A percentile compares a stretch with the other conserved stretches of the same genome.
Conservation (phyloP, 2,113 vertebrate genomes). For the Castor canadensis region DNA sequence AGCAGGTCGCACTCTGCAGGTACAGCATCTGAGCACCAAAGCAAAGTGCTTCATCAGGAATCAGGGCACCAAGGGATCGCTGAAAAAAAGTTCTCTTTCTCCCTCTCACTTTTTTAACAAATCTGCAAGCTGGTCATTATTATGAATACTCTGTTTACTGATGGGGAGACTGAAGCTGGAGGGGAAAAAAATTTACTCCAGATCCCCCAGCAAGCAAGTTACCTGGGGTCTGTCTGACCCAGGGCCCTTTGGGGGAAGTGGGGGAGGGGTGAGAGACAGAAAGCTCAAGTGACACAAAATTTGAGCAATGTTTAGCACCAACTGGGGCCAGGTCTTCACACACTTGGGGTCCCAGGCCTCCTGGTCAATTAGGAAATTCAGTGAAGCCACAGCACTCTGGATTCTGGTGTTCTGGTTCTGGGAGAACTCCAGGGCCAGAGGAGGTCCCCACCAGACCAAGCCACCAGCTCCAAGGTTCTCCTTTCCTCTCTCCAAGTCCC, state of each 20-base stretch:
- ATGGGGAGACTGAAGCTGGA: neutral
- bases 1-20: neutral
- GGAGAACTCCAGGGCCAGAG: neutral
- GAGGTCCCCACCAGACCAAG: neutral
- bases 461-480: neutral
- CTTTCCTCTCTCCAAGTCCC: neutral
- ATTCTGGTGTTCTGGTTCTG: neutral
- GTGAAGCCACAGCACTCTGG: too few species aligned
- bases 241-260: neutral
- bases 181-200: too few species aligned
- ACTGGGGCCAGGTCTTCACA: neutral
- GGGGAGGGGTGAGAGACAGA: neutral
- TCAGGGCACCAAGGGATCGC: too few species aligned
- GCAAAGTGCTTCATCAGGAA: neutral
- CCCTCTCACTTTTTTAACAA: neutral
- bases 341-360: too few species aligned
- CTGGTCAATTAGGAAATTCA: neutral
- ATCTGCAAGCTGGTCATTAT: neutral
- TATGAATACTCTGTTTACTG: neutral
- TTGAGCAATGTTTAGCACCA: neutral
- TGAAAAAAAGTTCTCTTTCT: fast-evolving
- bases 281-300: neutral
- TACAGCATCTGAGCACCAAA: neutral
- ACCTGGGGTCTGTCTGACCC: neutral
- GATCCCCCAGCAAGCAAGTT: neutral